Conservation (phyloP, 2,888 invertebrate species). For the Lampropteryx suffumata region DNA sequence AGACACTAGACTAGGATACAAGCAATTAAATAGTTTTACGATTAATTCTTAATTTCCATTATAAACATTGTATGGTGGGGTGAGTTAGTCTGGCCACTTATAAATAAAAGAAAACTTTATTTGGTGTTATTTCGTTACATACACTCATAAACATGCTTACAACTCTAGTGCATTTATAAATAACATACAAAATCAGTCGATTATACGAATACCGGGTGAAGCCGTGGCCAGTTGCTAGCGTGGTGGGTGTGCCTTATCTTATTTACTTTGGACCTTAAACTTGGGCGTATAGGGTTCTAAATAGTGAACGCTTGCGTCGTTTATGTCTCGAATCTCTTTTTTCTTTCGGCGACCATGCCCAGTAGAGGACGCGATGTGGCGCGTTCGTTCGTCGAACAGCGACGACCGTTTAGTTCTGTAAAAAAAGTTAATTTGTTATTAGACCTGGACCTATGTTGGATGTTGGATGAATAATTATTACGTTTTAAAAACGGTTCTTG, state of each 20-base stretch:
- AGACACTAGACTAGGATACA: constrained; percentile 44
- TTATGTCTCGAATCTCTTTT: constrained; percentile 84
- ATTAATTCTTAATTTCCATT: constrained; percentile 21
- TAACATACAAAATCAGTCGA: constrained; percentile 43
- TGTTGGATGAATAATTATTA: too few relatives aligned
- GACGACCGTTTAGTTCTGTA: constrained; percentile 69
- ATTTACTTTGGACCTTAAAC: constrained; percentile 32
- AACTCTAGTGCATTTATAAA: constrained; percentile 48
- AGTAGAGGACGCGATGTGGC: constrained; percentile 80
- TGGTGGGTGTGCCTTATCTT: constrained; percentile 61
- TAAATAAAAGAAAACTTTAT: constrained; percentile 22
- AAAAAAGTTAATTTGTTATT: background rate
- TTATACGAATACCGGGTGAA: constrained; percentile 33
- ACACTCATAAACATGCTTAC: constrained; percentile 15
- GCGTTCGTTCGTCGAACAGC: constrained; percentile 67
- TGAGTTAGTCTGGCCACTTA: constrained; percentile 34
- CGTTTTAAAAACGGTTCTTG: too few relatives aligned
- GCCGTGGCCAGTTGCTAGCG: constrained; percentile 75
- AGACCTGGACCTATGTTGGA: too few relatives aligned
- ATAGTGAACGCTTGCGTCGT: constrained; percentile 17
- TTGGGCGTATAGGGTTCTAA: constrained; percentile 21
- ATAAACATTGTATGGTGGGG: constrained; percentile 33
- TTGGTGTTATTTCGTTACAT: constrained; percentile 26
- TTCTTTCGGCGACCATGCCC: constrained; percentile 89
- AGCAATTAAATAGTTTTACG: constrained; percentile 33